Evolutionary conservation across 2,888 invertebrate genomes (phyloP), one percentile per base, ranked within the genome.

Genomic region (Sphinx pinastri): DNA sequence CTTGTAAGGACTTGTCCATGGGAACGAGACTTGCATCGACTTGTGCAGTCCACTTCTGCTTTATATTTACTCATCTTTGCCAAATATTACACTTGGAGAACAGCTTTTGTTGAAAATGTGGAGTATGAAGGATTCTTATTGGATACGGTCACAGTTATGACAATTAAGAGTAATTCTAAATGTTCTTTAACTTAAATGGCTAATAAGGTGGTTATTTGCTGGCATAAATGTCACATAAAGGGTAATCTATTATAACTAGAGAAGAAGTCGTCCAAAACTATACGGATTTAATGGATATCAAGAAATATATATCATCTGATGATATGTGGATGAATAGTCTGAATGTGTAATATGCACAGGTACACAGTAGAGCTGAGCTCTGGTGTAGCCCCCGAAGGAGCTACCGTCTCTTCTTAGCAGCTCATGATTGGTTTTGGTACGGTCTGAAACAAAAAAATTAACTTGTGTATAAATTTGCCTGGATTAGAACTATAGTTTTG

Each of bases 1-100:
- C 95, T 94, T 0, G 95, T 95, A n/a, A 97, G 91, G 47, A 92
- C 88, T 74, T 95, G 93, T 38, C 95, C 95, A 77, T 95, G 95
- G 68, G 86, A 85, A 47, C 91, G 87, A 58, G 96, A 96, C 76
- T 86, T 92, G 79, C 96, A 96, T 75, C 94, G 93, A 55, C 85
- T 88, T 0, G 95, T 96, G 85, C 96, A 96, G 75, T 95, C 95
- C 57, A 89, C 84, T 67, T 94, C 94, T 57, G 79, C 76, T 77
- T 82, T 86, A 72, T 80, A 79, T 76, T 89, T 93, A 88, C 87
- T 94, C 94, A 94, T 94, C 70, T 77, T 89, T 49, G 51, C 13
- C 13, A 6, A n/a, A 57, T 66, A 11, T 25, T 19, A 14, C 25
- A n/a, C 25, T 25, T 66, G 31, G 38, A 57, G n/a, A 54, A 57